Base-by-base conservation (phyloP, 2,797 vertebrate species). In the Chelmon rostratus region DNA sequence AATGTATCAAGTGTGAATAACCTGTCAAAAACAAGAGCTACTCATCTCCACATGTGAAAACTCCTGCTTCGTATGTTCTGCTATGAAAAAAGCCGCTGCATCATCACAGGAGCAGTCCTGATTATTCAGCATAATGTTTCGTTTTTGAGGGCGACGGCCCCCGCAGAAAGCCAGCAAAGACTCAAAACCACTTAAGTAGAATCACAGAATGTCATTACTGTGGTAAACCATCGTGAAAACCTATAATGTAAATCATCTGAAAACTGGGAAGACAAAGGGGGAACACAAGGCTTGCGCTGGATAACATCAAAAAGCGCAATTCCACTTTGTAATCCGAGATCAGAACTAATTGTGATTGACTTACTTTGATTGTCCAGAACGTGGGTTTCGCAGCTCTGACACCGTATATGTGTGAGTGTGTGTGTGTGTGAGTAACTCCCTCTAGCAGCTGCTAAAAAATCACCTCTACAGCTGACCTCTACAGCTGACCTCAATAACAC, bases 131-230 rank as follows among this genome's bases (percentile, higher is more conserved):
- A 83, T 25, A 83, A 86, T 73, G 58, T 83, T 78, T 37, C 31
- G 19, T 78, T 91, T 90, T 76, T 84, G 38, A 19, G 72, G 69
- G 62, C 35, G 79, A 67, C 52, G 19, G 73, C 68, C 65, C 62
- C 37, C 18, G 5, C 58, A 82, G 40, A 86, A 84, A 65, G 71
- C 71, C 74, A 82, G 82, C 71, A 78, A 67, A 78, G 73, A 66
- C 68, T 86, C 76, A 53, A 86, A 87, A 75, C 67, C 82, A 82
- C 84, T 89, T 81, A 78, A 90, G 88, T 71, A 53, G 84, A 83
- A 84, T 86, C 71, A 66, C 72, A 86, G 84, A 84, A 81, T 76
- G 76, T 84, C 78, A 85, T 84, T 91, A 82, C 71, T 81, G 70
- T 35, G 86, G 86, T 87, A 76, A 87, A 84, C 75, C 91, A 59